Percentiles rank a stretch among this genome's conserved stretches.
phyloP scores from a whole-genome alignment of 2,797 vertebrate genomes.

The Knipowitschia caucasica region DNA sequence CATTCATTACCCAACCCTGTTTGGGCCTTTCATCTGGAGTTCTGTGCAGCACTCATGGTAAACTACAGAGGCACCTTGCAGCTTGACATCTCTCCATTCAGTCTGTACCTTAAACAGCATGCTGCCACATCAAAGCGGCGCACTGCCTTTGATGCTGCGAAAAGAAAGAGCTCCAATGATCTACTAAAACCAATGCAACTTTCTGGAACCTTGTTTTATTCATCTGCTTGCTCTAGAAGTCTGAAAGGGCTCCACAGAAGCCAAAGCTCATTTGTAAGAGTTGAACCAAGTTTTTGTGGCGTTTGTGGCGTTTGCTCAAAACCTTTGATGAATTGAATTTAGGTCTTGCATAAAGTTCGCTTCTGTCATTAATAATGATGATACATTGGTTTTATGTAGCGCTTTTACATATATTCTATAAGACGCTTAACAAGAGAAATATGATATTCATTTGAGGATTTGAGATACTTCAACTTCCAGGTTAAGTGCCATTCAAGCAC shows the following conservation, averaged over 20 bases:
- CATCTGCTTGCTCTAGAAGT: constrained; percentile 56
- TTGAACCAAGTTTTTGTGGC: constrained; percentile 21
- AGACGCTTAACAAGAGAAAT: too few relatives aligned
- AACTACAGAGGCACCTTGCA: constrained; percentile 98
- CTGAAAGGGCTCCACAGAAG: constrained; percentile 49
- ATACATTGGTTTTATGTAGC: too few relatives aligned
- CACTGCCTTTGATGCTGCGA: constrained; percentile 91
- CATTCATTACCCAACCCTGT: constrained; percentile 96
- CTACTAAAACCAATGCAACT: constrained; percentile 90
- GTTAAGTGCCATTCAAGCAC: too few relatives aligned
- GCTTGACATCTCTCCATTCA: constrained; percentile 98
- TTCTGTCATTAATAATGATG: constrained; percentile 1
- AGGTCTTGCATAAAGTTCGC: neutral
- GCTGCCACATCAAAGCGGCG: constrained; percentile 93
- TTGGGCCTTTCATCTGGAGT: constrained; percentile 96
- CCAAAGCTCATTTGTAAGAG: constrained; percentile 36
- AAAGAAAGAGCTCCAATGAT: constrained; percentile 95
- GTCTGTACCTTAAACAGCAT: constrained; percentile 98
- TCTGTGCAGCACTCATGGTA: constrained; percentile 92
- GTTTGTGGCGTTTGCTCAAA: constrained; percentile 7
- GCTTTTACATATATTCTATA: too few relatives aligned
- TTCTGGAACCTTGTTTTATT: constrained; percentile 79
- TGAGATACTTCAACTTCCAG: too few relatives aligned
- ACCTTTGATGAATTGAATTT: neutral
- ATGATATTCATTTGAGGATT: too few relatives aligned